Conservation (phyloP, 2,888 invertebrate genomes). For the Perizoma affinitatum region DNA sequence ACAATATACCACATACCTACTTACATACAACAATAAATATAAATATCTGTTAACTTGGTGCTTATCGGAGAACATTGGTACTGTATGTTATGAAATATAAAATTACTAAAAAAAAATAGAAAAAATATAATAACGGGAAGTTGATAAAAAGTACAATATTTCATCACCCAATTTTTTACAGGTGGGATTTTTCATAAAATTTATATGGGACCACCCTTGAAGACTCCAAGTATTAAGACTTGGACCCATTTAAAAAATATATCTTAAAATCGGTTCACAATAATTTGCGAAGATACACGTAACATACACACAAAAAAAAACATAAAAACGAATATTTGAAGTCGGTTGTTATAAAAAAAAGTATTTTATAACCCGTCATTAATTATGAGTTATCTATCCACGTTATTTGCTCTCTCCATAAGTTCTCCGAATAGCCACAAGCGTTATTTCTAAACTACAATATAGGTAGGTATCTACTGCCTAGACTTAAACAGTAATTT, state of each 20-base stretch:
- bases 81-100: too few species aligned
- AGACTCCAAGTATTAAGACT: too few species aligned
- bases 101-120: too few species aligned
- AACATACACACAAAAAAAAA: neutral
- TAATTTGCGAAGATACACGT: neutral
- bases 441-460: conserved; percentile 4
- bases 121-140: too few species aligned
- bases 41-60: conserved; percentile 18
- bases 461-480: neutral
- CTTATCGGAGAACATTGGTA: conserved; percentile 7
- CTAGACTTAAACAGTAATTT: too few species aligned
- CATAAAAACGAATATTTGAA: neutral
- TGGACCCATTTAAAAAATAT: too few species aligned
- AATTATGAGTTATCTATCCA: neutral
- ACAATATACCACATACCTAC: conserved; percentile 35
- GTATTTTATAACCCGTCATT: neutral
- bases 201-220: too few species aligned
- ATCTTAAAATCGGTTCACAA: too few species aligned
- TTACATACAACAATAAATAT: conserved; percentile 56
- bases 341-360: too few species aligned
- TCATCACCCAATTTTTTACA: too few species aligned
- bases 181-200: too few species aligned
- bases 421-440: conserved; percentile 9
- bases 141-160: too few species aligned
- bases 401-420: neutral